phyloP scores from a whole-genome alignment of 2,113 vertebrate genomes.

The Psephotus haematonotus region DNA sequence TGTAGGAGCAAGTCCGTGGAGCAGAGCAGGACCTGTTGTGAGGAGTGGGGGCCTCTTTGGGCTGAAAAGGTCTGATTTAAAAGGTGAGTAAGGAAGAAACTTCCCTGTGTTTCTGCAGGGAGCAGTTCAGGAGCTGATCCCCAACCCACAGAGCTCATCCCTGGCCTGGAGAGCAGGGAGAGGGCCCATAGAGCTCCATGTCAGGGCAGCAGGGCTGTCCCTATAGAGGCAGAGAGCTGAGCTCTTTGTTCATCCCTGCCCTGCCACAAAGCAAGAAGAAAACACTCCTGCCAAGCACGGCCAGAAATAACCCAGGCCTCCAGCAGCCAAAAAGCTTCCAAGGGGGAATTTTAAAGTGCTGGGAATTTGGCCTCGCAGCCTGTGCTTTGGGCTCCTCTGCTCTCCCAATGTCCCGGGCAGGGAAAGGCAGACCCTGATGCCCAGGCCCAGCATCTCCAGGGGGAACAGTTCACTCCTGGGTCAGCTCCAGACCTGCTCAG shows the following conservation, averaged over 20 bases:
- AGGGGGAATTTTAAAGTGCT: slow-evolving; percentile 53
- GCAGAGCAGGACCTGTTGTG: neutral
- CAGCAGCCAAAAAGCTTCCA: slow-evolving; percentile 62
- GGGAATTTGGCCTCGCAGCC: slow-evolving; percentile 59
- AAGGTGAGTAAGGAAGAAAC: neutral
- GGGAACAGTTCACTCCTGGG: neutral
- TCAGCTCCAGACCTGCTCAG: neutral
- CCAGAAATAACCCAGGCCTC: slow-evolving; percentile 58
- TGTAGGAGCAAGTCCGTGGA: neutral
- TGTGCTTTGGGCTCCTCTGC: neutral
- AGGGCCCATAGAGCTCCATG: neutral
- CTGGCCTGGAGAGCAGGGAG: neutral
- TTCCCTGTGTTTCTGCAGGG: neutral
- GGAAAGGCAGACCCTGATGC: neutral
- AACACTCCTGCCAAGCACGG: slow-evolving; percentile 24
- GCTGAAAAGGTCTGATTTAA: neutral
- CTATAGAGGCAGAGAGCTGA: neutral
- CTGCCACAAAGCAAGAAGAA: neutral
- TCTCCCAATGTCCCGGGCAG: neutral
- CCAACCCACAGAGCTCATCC: neutral
- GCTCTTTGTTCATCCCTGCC: slow-evolving; percentile 13
- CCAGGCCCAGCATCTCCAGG: neutral
- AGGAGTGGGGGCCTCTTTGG: neutral
- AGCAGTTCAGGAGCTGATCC: neutral
- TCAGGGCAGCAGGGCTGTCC: neutral